A percentile compares a stretch with the other conserved stretches of the same genome.
Evolutionary conservation across 1,140 invertebrate genomes (phyloP).

Genomic region (Trichogramma pretiosum): DNA sequence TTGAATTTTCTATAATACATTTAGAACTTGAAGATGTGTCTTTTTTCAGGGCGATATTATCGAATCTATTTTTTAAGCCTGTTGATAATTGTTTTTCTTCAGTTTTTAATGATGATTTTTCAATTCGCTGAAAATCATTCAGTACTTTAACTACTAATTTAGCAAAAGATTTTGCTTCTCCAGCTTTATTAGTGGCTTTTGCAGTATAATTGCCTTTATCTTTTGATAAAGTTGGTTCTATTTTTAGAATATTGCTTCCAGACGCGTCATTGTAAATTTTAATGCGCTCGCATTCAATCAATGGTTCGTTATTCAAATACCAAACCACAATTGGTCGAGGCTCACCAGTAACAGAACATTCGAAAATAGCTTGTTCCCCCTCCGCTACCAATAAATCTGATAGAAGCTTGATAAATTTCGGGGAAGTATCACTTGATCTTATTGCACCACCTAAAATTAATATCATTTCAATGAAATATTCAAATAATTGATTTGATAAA

Average conservation of each 20-base stretch:
- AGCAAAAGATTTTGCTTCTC: slow-evolving; percentile 74
- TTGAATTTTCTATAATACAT: too few relatives aligned
- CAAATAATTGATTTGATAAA: neutral
- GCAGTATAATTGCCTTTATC: slow-evolving; percentile 71
- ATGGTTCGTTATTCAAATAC: slow-evolving; percentile 61
- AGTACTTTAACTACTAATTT: slow-evolving; percentile 63
- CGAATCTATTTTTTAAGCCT: too few relatives aligned
- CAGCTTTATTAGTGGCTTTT: slow-evolving; percentile 60
- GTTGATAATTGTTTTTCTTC: too few relatives aligned
- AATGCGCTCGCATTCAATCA: slow-evolving; percentile 47
- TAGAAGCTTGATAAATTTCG: slow-evolving; percentile 63
- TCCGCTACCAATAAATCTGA: slow-evolving; percentile 58
- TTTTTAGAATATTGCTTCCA: slow-evolving; percentile 51
- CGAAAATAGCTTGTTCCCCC: slow-evolving; percentile 63
- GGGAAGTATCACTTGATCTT: slow-evolving; percentile 37
- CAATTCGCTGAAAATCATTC: slow-evolving; percentile 35
- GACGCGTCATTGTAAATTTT: slow-evolving; percentile 42
- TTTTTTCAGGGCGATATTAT: too few relatives aligned
- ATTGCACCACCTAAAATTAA: too few relatives aligned
- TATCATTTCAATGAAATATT: too few relatives aligned
- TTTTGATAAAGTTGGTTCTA: slow-evolving; percentile 49
- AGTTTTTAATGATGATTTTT: too few relatives aligned
- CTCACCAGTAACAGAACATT: slow-evolving; percentile 62
- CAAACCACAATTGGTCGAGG: slow-evolving; percentile 63
- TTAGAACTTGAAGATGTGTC: too few relatives aligned